Evolutionary conservation across 2,888 invertebrate genomes (phyloP), one percentile per base, ranked within the genome.

Genomic region (Morinoia aosen): DNA sequence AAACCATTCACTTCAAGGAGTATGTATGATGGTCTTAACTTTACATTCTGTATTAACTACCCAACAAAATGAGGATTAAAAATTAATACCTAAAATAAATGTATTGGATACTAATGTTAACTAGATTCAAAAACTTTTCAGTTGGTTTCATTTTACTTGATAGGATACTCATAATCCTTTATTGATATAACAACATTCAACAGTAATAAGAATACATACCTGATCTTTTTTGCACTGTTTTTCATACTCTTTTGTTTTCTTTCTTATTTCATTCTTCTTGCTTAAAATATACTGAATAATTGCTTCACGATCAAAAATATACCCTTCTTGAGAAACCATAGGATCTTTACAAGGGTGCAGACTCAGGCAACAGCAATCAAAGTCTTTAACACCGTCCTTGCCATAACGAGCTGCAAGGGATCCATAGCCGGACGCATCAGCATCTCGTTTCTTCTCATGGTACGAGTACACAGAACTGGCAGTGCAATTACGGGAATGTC

Each of bases 391-490:
- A 0, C 99, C 99, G 97, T 99, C 99, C 97, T 99, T 99, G 10
- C 99, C 99, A 95, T 99, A 98, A 97, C 99, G 98, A 5, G 97
- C 97, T 95, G 97, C 97, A 96, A 97, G 97, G 39, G 97, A 97
- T 5, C 98, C 99, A 97, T 99, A 99, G 14, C 99, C 99, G 33
- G 99, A 99, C 16, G 98, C 98, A 91, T 98, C 98, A 1, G 99
- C 99, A 97, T 99, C 99, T 97, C 99, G 99, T 97, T 99, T 98
- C 97, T 99, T 99, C 97, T 99, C 99, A 97, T 99, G 99, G 97
- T 99, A 99, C 0, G 99, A 99, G 97, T 99, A 99, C 19, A 99
- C 99, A 16, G 99, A 99, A 96, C 99, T 99, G 0, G 99, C 99
- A 1, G 99, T 99, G 97, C 99, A 99, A 97, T 99, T 99, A 97